Base-by-base conservation (phyloP, 2,113 vertebrate species). In the Archocentrus centrarchus region DNA sequence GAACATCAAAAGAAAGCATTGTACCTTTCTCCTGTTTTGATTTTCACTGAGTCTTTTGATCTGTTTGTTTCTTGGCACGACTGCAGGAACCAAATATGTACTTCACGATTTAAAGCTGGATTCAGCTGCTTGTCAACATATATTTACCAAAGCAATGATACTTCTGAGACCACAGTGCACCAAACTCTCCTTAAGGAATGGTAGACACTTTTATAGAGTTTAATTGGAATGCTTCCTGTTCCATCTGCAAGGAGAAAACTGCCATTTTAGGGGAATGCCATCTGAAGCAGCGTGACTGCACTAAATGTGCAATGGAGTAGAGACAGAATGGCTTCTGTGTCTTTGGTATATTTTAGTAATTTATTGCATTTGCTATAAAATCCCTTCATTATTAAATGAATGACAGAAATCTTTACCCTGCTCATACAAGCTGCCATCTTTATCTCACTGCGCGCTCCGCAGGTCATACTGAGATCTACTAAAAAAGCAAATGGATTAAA, bases 281-380 rank as follows among this genome's bases (percentile, higher is more conserved):
- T 70, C 44, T 70, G 27, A 27, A 73, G 66, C 66, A 70, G 44
- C 44, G n/a, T n/a, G 68, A 53, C 24, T 73, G 24, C 66, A 73
- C 10, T 73, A 20, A 53, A 73, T 53, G 53, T 53, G 66, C 24
- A 73, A 47, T 73, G 44, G 50, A 55, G 47, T 20, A 53, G 20
- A 11, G 0, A 73, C 11, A 3, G 27, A 32, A 32, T 27, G 22
- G 30, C 66, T 73, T 73, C 66, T 32, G 27, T 32, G 44, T 53
- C 66, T 53, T 53, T 24, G 53, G 66, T 73, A 13, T 32, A 30
- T 50, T 50, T 70, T 47, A 20, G 13, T 32, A 24, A 32, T 73
- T 55, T 73, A n/a, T 73, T 73, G 2, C 53, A 53, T 73, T 73
- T 73, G 2, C 66, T 70, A 50, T 17, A 68, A 68, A n/a, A 55